Base-by-base conservation (phyloP, 2,888 invertebrate species). In the Nomada fucata region DNA sequence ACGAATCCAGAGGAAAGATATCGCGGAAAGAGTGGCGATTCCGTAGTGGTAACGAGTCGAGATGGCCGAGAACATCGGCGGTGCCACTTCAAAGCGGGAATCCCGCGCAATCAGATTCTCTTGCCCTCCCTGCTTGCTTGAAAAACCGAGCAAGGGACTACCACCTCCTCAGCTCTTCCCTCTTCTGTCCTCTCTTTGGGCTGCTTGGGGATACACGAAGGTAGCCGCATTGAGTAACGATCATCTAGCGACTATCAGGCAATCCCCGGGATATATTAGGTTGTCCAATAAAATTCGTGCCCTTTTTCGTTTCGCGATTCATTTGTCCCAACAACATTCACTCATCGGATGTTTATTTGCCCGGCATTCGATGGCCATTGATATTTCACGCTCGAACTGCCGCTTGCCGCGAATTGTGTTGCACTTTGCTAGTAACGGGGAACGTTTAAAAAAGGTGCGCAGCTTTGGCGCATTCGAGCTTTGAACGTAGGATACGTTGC, bases 71-170 rank as follows among this genome's bases (percentile, higher is more conserved):
- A 91, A 91, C 91, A 91, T 91, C 87, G 92, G 92, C 92, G 92
- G 92, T 91, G 91, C 90, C 90, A 91, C 91, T 92, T 92, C 92
- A 92, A 92, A 92, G 92, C 91, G 92, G 89, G 92, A 92, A 92
- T 92, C 92, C 91, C 90, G 92, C 91, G 92, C 92, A 92, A 92
- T 92, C 92, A 92, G 91, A 80, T 82, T 90, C 89, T 87, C 89
- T 82, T 83, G 83, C 74, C 81, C 84, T 88, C 86, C 83, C 90
- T 87, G 87, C 82, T 84, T 74, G 86, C 79, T 90, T 92, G 91
- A 92, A 92, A 92, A 92, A 92, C 90, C 87, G 88, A 90, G 89
- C 89, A 88, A 83, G 73, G 83, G 87, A 75, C 76, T 79, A 85
- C 80, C 82, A 70, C 73, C 69, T 73, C 70, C 67, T 75, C 63